Evolutionary conservation across 2,797 vertebrate species (phyloP), one percentile per base, ranked within the genome.

Genomic region (Sebastes nivosus): DNA sequence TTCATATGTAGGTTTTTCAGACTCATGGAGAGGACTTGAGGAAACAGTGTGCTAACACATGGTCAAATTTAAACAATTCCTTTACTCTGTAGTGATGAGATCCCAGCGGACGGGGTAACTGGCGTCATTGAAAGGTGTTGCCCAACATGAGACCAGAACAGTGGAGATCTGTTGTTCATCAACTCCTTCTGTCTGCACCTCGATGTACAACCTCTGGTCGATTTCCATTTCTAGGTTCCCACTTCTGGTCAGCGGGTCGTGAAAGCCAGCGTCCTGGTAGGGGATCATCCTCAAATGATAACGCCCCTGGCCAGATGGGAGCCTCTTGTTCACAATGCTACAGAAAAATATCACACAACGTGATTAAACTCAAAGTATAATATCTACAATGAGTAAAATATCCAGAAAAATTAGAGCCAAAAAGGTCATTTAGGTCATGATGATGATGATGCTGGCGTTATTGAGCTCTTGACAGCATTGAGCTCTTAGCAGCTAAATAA

Each of bases 91-190:
- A 30, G 0, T 63, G 2, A 96, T 91, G 66, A 96, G 93, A 86
- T 94, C 81, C 93, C 94, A 80, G 67, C 60, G 90, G 60, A 92
- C 58, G 2, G 52, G 60, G 69, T 83, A 76, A 72, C 52, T 65
- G 1, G 83, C 2, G 0, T 75, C 1, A 14, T 91, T 90, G 9
- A 89, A 36, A 0, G 95, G 94, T 0, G 94, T 96, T 2, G 95
- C 94, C 95, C 95, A 96, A 27, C 95, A 96, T 2, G 79, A 86
- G 14, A 90, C 92, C 54, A 95, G 22, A 20, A 94, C 60, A 6
- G 77, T 84, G 58, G 93, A 84, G 20, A 95, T 86, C 67, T 91
- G 94, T 1, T 3, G 67, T 13, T 20, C 29, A 73, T 93, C 86
- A 0, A 91, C 52, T 27, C 90, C 94, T 2, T 85, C 85, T 30